Evolutionary conservation across 2,797 vertebrate genomes (phyloP).

Genomic region (Gymnocypris eckloni): DNA sequence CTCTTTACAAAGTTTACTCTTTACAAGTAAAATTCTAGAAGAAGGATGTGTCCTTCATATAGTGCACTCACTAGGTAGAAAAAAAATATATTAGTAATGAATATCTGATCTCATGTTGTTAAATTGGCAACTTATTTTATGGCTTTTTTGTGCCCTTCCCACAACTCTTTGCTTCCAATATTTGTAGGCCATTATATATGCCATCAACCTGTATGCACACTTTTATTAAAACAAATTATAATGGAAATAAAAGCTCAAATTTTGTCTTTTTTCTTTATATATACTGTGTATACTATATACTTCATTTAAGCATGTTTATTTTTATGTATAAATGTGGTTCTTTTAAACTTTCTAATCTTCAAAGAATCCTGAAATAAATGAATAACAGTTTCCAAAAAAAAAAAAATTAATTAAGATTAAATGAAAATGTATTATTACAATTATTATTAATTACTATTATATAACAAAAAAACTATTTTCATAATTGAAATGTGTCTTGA

Average conservation of each 20-base stretch:
- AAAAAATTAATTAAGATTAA: background rate
- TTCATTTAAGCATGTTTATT: background rate
- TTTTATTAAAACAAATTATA: background rate
- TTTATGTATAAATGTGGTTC: background rate
- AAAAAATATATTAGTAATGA: background rate
- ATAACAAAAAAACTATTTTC: too few relatives aligned
- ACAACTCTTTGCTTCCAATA: background rate
- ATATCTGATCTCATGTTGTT: background rate
- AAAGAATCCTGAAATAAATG: background rate
- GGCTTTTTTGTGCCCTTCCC: background rate
- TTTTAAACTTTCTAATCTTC: background rate
- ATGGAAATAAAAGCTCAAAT: background rate
- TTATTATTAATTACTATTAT: background rate
- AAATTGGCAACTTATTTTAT: background rate
- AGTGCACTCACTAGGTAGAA: background rate
- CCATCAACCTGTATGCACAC: background rate
- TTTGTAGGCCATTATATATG: too few relatives aligned
- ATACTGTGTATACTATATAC: background rate
- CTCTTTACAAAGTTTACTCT: conserved; percentile 1
- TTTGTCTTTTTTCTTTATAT: background rate
- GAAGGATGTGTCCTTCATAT: background rate
- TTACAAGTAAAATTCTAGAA: background rate
- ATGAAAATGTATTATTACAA: background rate
- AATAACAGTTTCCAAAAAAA: background rate
- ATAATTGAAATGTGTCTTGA: background rate